Base-by-base conservation (phyloP, 1,140 invertebrate species). In the Anadara kagoshimensis region DNA sequence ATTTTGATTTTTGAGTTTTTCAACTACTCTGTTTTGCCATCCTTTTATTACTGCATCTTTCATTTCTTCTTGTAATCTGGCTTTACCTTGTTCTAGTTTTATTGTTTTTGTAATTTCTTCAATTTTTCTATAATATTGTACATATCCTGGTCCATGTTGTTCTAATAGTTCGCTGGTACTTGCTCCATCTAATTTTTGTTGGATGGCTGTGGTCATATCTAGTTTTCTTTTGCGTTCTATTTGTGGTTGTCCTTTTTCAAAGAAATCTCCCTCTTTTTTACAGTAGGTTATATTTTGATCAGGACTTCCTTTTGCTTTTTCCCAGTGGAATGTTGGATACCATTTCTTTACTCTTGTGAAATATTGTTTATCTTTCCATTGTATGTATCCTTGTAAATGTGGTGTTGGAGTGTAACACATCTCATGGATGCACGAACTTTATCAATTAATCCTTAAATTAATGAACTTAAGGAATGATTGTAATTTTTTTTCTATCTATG, bases 11-110 rank as follows among this genome's bases (percentile, higher is more conserved):
- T 53, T 8, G 8, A 66, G 24, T 12, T 4, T 29, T n/a, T 41
- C 20, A 20, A 66, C 12, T 12, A 18, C 47, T 2, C 8, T 22
- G 2, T 10, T 14, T 24, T 66, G 64, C 64, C 64, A 66, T 44
- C 7, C 29, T 62, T n/a, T 62, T 20, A 62, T 11, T n/a, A n/a
- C n/a, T n/a, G n/a, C n/a, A 47, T 47, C 16, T 53, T 53, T n/a
- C 51, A 53, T 53, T n/a, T 53, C 51, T 53, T 10, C n/a, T n/a
- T 53, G 14, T 20, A 18, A 20, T 53, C n/a, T 53, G 12, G 14
- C 20, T 10, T 5, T 53, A 12, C 20, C n/a, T 12, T n/a, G 14
- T 53, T 53, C 51, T 12, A 18, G 5, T n/a, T n/a, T n/a, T 10
- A 53, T 53, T n/a, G 5, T 20, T 5, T 53, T n/a, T 12, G 10